A percentile compares a stretch with the other conserved stretches of the same genome.
Conservation (phyloP, 2,888 invertebrate genomes). For the Xylota sylvarum region DNA sequence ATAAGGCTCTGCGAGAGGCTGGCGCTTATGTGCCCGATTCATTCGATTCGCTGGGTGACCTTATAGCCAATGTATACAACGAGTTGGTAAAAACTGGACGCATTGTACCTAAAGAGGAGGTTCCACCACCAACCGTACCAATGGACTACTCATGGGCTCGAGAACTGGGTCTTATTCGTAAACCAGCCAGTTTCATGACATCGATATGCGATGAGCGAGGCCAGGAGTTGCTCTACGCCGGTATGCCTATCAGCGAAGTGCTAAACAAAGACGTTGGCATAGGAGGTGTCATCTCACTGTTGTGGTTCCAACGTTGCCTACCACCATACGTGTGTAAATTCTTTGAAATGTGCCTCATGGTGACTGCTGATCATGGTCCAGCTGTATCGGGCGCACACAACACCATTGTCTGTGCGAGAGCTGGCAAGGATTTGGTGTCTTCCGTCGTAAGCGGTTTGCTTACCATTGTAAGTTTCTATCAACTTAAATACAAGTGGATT, state of each 20-base stretch:
- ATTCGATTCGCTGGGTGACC: conserved; percentile 95
- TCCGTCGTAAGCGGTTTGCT: conserved; percentile 97
- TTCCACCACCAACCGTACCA: conserved; percentile 99
- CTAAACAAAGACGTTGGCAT: conserved; percentile 98
- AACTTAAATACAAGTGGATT: background rate
- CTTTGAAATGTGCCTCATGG: conserved; percentile 99
- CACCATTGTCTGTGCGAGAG: conserved; percentile 98
- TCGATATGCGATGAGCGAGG: conserved; percentile 99
- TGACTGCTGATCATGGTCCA: conserved; percentile 99
- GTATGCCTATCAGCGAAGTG: conserved; percentile 94
- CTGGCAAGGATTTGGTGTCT: conserved; percentile 98
- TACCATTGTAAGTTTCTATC: conserved; percentile 92
- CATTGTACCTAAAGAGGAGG: conserved; percentile 95
- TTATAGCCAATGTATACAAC: conserved; percentile 90
- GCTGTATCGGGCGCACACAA: conserved; percentile 99
- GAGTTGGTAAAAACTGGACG: conserved; percentile 92
- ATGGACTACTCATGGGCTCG: conserved; percentile 99
- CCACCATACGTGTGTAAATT: conserved; percentile 98
- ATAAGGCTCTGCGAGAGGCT: conserved; percentile 91
- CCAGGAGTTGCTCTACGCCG: conserved; percentile 98
- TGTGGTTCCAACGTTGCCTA: conserved; percentile 99
- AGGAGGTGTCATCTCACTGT: conserved; percentile 97
- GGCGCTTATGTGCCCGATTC: conserved; percentile 97
- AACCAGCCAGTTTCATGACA: conserved; percentile 99
- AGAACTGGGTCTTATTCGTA: conserved; percentile 98